Conservation (phyloP, 2,888 invertebrate genomes). For the Cosmopolites sordidus region DNA sequence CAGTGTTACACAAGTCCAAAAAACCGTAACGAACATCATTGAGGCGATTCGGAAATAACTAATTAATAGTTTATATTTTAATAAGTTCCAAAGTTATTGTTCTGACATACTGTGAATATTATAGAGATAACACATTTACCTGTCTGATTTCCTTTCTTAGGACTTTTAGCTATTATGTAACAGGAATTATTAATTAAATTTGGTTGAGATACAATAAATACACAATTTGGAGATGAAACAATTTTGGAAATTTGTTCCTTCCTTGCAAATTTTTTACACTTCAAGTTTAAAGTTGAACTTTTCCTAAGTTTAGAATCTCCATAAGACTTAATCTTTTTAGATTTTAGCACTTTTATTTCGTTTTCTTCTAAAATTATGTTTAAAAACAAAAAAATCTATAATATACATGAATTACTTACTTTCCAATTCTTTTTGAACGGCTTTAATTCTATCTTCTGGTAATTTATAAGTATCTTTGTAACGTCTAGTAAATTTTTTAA, state of each 20-base stretch:
- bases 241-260: conserved; percentile 16
- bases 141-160: conserved; percentile 27
- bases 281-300: conserved; percentile 21
- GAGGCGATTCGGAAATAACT: no score
- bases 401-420: conserved; percentile 34
- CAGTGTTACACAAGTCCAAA: no score
- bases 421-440: conserved; percentile 39
- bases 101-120: no score
- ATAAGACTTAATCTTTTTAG: conserved; percentile 21
- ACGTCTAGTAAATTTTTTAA: conserved; percentile 36
- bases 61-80: no score
- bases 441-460: conserved; percentile 38
- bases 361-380: conserved; percentile 29
- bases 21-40: no score
- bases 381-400: background rate
- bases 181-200: conserved; percentile 28
- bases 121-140: no score
- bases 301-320: conserved; percentile 29
- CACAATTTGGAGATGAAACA: conserved; percentile 26
- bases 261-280: conserved; percentile 14
- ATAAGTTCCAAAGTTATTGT: no score
- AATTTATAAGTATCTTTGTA: conserved; percentile 41
- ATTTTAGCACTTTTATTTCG: conserved; percentile 14
- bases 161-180: conserved; percentile 32
- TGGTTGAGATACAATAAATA: conserved; percentile 33